These are phyloP conservation scores for Isichthys henryi DNA, from an alignment of 2,113 vertebrate genomes.

Conservation along the genomic window DNA sequence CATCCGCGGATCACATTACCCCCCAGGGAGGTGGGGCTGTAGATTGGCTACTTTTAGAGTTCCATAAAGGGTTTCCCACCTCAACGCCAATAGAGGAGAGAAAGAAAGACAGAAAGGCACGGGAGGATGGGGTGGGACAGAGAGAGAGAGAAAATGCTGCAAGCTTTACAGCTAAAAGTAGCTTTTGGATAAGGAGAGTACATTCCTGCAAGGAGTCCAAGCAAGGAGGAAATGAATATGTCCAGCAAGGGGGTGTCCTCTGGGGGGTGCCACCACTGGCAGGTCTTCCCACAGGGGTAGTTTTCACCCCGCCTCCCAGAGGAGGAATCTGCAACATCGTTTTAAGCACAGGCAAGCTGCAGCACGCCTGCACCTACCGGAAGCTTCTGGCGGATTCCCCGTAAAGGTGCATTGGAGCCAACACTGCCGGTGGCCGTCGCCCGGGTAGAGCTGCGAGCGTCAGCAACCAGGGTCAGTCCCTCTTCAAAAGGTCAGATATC, in stretches of 20 bases:
- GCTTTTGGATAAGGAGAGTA: neutral
- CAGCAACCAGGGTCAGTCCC: constrained; percentile 22
- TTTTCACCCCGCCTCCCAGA: neutral
- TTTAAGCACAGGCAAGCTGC: neutral
- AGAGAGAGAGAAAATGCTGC: neutral
- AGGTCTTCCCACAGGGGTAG: neutral
- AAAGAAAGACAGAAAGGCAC: neutral
- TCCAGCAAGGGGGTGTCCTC: neutral
- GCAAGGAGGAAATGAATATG: neutral
- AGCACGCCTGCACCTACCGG: neutral
- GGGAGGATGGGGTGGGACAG: neutral
- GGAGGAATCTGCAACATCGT: neutral
- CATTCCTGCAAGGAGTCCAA: neutral
- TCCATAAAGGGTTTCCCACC: neutral
- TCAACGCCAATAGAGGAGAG: neutral
- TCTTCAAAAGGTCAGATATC: constrained; percentile 62
- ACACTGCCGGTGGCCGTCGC: constrained; percentile 18
- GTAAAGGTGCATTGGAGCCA: neutral
- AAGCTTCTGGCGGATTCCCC: neutral
- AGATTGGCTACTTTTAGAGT: neutral
- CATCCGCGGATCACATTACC: neutral
- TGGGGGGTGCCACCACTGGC: neutral
- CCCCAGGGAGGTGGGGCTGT: neutral
- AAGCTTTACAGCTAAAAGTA: neutral
- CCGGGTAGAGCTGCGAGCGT: constrained; percentile 10